Conservation (phyloP, 1,140 invertebrate genomes). For the Heliconius himera region DNA sequence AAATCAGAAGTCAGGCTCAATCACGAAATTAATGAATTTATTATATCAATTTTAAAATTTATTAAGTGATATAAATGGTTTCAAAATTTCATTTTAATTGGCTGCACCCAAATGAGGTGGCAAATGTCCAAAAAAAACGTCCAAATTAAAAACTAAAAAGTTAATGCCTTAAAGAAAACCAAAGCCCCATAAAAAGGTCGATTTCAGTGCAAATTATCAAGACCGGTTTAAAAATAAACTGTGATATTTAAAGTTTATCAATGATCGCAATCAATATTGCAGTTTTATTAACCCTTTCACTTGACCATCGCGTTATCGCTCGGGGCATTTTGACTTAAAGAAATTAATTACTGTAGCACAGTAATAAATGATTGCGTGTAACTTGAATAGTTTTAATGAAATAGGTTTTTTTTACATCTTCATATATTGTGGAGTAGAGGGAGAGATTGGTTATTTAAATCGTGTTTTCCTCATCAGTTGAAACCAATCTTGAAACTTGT, state of each 20-base stretch:
- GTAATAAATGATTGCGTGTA: slow-evolving; percentile 4
- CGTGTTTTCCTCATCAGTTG: neutral
- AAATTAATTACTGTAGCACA: slow-evolving; percentile 27
- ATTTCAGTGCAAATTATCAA: slow-evolving; percentile 32
- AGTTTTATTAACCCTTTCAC: slow-evolving; percentile 40
- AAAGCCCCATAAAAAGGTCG: slow-evolving; percentile 20
- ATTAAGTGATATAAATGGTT: neutral
- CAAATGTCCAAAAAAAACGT: neutral
- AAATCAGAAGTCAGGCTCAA: too few relatives aligned
- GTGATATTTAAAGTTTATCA: slow-evolving; percentile 41
- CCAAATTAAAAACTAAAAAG: neutral
- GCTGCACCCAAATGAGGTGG: neutral
- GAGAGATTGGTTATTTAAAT: neutral
- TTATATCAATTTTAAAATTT: neutral
- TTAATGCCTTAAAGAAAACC: neutral
- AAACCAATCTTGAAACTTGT: too few relatives aligned
- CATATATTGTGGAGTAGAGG: neutral
- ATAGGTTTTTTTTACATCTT: neutral
- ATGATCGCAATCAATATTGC: slow-evolving; percentile 33
- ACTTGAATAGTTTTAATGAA: neutral
- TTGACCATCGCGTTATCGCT: slow-evolving; percentile 36
- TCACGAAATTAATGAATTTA: neutral
- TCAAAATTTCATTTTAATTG: neutral
- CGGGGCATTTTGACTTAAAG: slow-evolving; percentile 28
- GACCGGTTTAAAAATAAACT: slow-evolving; percentile 33